phyloP scores from a whole-genome alignment of 64 coral and sea anemone genomes.

The Montipora cactus region DNA sequence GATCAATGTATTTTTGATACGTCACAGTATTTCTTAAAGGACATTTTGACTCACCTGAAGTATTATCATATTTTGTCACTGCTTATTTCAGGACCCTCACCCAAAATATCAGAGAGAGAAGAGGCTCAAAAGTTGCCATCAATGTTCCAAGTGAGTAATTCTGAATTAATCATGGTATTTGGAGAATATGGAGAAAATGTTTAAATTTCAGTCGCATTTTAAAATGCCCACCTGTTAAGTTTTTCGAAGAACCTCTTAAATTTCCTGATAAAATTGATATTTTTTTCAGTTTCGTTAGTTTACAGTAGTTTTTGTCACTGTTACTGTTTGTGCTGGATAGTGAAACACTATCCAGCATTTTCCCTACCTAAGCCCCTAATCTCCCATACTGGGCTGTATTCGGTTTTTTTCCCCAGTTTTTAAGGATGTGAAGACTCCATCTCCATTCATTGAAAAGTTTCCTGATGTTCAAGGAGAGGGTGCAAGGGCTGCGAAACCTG shows the following conservation, averaged over 20 bases:
- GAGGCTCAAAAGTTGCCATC: conserved; percentile 97
- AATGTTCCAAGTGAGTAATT: conserved; percentile 93
- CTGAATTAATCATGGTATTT: not conserved
- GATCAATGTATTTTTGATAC: no score
- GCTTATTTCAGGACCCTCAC: conserved; percentile 74
- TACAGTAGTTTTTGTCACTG: no score
- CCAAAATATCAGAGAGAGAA: conserved; percentile 90
- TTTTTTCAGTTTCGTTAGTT: no score
- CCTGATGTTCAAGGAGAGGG: conserved; percentile 88
- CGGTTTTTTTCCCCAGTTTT: conserved; percentile 66
- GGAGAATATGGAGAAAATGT: no score
- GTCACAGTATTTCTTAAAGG: no score
- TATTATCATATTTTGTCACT: not conserved
- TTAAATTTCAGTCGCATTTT: no score
- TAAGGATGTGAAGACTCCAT: conserved; percentile 94
- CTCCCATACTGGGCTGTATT: not conserved
- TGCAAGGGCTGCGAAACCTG: conserved; percentile 75
- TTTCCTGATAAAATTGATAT: no score
- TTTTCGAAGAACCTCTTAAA: no score
- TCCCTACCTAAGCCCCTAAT: no score
- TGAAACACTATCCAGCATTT: no score
- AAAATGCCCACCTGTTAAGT: no score
- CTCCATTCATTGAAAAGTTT: conserved; percentile 97
- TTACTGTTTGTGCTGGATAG: no score
- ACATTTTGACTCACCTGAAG: not conserved